Percentiles rank a stretch among this genome's conserved stretches.
Conservation (phyloP, 1,140 invertebrate genomes). For the Eciton burchellii region DNA sequence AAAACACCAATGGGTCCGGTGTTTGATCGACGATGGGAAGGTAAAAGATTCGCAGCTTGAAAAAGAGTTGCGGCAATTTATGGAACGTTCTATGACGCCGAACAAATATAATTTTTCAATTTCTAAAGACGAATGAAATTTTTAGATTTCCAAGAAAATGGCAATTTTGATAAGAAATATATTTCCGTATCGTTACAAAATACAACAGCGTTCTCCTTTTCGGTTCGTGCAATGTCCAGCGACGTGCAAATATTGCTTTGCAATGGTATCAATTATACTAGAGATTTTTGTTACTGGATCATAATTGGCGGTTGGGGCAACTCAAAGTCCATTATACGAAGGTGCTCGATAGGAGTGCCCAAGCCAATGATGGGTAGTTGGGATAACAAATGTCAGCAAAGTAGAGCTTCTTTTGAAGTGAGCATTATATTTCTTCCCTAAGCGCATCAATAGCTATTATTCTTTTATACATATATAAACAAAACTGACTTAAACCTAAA, state of each 20-base stretch:
- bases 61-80: too few relatives aligned
- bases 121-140: not conserved
- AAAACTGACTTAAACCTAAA: not conserved
- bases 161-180: not conserved
- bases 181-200: not conserved
- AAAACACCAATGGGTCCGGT: constrained; percentile 59
- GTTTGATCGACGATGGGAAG: constrained; percentile 71
- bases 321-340: constrained; percentile 47
- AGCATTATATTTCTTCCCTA: not conserved
- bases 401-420: too few relatives aligned
- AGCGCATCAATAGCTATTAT: not conserved
- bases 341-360: constrained; percentile 60
- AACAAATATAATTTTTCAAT: not conserved
- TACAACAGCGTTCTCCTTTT: constrained; percentile 45
- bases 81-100: not conserved
- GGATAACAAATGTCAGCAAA: too few relatives aligned
- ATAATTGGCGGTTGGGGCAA: constrained; percentile 71
- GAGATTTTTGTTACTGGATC: constrained; percentile 65
- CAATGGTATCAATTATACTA: not conserved
- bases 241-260: constrained; percentile 64
- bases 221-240: constrained; percentile 31
- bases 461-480: not conserved
- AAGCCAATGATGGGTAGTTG: not conserved
- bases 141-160: constrained; percentile 15
- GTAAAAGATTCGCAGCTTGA: constrained; percentile 9